Evolutionary conservation across 2,888 invertebrate species (phyloP), one percentile per base, ranked within the genome.

Genomic region (Mesoligia furuncula): DNA sequence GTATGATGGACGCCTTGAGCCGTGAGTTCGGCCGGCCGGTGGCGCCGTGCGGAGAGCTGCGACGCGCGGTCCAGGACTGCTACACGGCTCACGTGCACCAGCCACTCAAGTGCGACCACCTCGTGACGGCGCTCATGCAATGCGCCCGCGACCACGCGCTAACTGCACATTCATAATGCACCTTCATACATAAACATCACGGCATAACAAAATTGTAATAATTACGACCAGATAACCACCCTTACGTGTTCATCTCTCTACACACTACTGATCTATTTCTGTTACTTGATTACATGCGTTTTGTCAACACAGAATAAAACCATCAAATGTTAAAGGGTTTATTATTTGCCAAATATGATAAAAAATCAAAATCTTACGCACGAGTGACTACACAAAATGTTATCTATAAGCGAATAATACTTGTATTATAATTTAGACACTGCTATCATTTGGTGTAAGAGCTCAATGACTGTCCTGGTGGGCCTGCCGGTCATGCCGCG

Each of bases 401-500:
- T 70, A 77, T 71, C 69, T 73, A 78, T 73, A 76, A 72, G 65
- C 71, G 62, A 72, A 75, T 73, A 75, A 76, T 79, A 72, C 77
- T 81, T 66, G 61, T 80, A 61, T 89, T 90, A 94, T 87, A 95
- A 87, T 90, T 94, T 95, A 17, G 91, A 88, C 77, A 92, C 91
- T 2, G 92, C 91, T 77, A 95, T 80, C 83, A 97, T 93, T 89
- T 98, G 98, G 54, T 97, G 97, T 73, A 98, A 93, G 86, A 98
- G 97, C 90, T 98, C 98, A 9, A 98, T 97, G n/a, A 98, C 90
- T 0, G 98, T 98, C 73, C 98, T 94, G 0, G 98, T 98, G 8
- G 98, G 98, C n/a, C 98, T 95, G n/a, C 98, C 98, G 48, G 98
- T 97, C 98, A 98, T 98, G 31, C 98, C 98, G 67, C 95, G 94